Base-by-base conservation (phyloP, 2,113 vertebrate genomes). In the Loxodonta africana region DNA sequence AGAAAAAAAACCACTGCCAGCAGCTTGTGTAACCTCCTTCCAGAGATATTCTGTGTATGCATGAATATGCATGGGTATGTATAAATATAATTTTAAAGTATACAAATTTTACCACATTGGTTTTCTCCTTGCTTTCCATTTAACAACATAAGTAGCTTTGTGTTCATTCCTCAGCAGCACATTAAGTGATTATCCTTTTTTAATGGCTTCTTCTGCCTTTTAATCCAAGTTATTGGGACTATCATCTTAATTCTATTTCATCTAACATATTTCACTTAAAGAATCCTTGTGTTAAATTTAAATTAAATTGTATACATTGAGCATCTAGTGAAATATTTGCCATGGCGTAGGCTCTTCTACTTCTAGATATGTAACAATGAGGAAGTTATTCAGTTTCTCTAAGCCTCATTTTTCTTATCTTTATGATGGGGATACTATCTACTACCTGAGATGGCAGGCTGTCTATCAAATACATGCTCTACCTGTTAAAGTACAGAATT, bases 241-340 rank as follows among this genome's bases (percentile, higher is more conserved):
- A 9, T 37, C 46, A 73, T 20, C 10, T 88, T 90, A 80, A 65
- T 10, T 95, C 51, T 69, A 25, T 41, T 91, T 93, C 21, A 60
- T 94, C 20, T 81, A 69, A 90, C 23, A 78, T 4, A 28, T 57
- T 80, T 88, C 26, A 41, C 48, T 83, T 86, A 63, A 44, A 89
- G 23, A 76, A 80, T 69, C 37, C 80, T 83, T 92, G 20, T 37
- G 53, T 96, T 83, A 21, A 37, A 46, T 69, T 63, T 92, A 78
- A 93, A 71, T 86, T 81, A 90, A 46, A 80, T 63, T 17, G 44
- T 51, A 65, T 69, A 20, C 14, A 76, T 60, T 87, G 81, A 88
- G 17, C 26, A 74, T 84, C 15, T 91, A 67, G 6, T 65, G 62
- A 86, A 93, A 51, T 46, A 53, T 25, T 30, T 48, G 23, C 44